Base-by-base conservation (phyloP, 2,113 vertebrate genomes). In the Alexandromys fortis region DNA sequence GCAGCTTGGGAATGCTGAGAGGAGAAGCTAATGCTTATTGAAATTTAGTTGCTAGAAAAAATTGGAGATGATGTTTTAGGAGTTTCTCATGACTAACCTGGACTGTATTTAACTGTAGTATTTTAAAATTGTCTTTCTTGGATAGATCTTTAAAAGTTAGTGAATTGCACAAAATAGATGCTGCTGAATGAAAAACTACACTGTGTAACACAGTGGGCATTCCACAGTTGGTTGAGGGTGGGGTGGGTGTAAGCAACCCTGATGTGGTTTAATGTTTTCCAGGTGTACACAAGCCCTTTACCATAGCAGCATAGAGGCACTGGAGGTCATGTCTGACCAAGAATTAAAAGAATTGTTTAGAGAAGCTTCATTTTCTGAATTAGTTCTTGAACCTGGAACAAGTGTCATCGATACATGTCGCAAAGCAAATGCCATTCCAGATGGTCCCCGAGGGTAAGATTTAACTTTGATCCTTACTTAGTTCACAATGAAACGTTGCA, bases 201-300 rank as follows among this genome's bases (percentile, higher is more conserved):
- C 1, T 83, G 14, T 93, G 47, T 78, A 86, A 78, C 14, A 16
- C 65, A 85, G 7, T 17, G 35, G 49, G 24, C 19, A 47, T 75
- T 52, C 17, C 21, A 1, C 65, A 49, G 7, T 38, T 82, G 28
- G 42, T 19, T 17, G 61, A 21, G 38, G 33, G 49, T 55, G 14
- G 58, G 24, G 4, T 55, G 1, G 24, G 6, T 55, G 1, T 30
- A 55, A 86, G 24, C 65, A 42, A 5, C 17, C 35, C 1, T 75
- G 55, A 78, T 4, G n/a, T 35, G 72, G 21, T 52, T 61, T 90
- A 68, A 72, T 92, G 94, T 87, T 97, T 89, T 89, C 55, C 98
- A 99, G 99, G 97, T 99, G 99, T 92, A 99, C 99, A 72, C 98
- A 98, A 3, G 99, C 98, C 26, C 98, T 99, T 90, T 99, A 99